Base-by-base conservation (phyloP, 2,797 vertebrate genomes). In the Octomys mimax region DNA sequence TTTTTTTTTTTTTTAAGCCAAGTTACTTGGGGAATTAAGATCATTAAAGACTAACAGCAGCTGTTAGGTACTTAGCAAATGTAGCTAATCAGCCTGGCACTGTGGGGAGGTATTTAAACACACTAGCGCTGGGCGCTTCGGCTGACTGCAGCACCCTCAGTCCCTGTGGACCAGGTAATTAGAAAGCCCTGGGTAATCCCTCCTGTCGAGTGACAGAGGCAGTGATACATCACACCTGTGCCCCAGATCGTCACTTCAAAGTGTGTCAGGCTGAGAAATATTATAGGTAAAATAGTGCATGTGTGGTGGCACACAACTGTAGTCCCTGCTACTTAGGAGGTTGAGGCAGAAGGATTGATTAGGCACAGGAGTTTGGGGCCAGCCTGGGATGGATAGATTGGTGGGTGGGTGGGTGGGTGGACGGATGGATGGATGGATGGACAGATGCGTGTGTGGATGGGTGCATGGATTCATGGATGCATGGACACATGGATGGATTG, bases 21-120 rank as follows among this genome's bases (percentile, higher is more conserved):
- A 82, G 21, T 54, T 92, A 70, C 93, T 91, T 91, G 61, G 91
- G 89, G 80, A 87, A 95, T 94, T 91, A 77, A 87, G 83, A 89
- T 94, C 73, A 89, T 95, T 95, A 94, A 66, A 91, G 26, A 66
- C 89, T 92, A 94, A 91, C 80, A 83, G 92, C 83, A 91, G 46
- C 88, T 89, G 39, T 80, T 91, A 87, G 70, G 49, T 62, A 89
- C 91, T 91, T 82, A 91, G 86, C 36, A 89, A 85, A 86, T 31
- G 31, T 28, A 83, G 84, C 62, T 92, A 90, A 94, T 92, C 78
- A 92, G 68, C 59, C 33, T 80, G 36, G 39, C 86, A 52, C 89
- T 70, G 22, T 3, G 62, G 64, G 18, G 22, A 89, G 81, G 49
- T 54, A 9, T 64, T 89, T 93, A 91, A 88, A 70, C 4, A 39